These are phyloP conservation scores for Coronaproctus castanopsis DNA, from an alignment of 2,888 invertebrate species.

Conservation along the genomic window DNA sequence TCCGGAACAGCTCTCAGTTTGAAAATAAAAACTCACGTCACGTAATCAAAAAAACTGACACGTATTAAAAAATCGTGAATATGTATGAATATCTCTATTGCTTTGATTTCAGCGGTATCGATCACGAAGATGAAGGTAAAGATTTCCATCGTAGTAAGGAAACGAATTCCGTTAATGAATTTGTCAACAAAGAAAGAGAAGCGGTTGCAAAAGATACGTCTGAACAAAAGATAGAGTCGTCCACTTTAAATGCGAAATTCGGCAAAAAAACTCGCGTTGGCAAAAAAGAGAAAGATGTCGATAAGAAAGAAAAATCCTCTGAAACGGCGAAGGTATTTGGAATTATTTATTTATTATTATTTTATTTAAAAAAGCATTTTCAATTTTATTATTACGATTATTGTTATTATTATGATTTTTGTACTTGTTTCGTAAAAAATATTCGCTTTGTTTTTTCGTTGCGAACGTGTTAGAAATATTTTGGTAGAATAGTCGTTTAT, in stretches of 20 bases:
- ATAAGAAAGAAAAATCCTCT: not conserved
- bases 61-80: too few relatives aligned
- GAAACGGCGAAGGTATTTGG: not conserved
- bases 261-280: not conserved
- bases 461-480: too few relatives aligned
- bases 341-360: not conserved
- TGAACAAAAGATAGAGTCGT: not conserved
- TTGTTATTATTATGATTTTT: not conserved
- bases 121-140: constrained; percentile 20
- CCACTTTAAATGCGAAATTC: not conserved
- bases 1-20: too few relatives aligned
- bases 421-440: not conserved
- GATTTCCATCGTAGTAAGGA: constrained; percentile 23
- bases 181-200: constrained; percentile 17
- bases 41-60: too few relatives aligned
- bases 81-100: too few relatives aligned
- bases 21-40: too few relatives aligned
- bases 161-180: constrained; percentile 5
- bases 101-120: constrained; percentile 11
- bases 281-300: not conserved
- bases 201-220: not conserved
- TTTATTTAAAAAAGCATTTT: too few relatives aligned
- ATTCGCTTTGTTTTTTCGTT: too few relatives aligned
- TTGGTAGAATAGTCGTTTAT: too few relatives aligned
- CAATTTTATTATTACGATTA: not conserved